Conservation (phyloP, 2,797 vertebrate genomes). For the Iguana delicatissima region DNA sequence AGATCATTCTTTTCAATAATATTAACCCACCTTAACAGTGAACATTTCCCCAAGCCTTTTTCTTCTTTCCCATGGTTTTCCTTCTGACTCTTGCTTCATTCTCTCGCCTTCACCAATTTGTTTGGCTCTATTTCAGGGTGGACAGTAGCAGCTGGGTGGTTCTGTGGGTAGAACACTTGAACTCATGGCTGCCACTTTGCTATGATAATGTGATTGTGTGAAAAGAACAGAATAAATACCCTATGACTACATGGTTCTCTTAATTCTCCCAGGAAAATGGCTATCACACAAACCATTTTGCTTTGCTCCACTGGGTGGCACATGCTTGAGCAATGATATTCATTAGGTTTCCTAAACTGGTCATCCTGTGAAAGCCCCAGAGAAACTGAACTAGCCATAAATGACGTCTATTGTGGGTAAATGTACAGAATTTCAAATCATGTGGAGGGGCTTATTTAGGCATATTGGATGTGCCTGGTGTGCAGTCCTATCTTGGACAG, state of each 20-base stretch:
- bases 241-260: neutral
- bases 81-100: constrained; percentile 11
- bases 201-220: neutral
- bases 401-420: neutral
- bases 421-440: neutral
- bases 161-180: too few species aligned
- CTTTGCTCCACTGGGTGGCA: neutral
- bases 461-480: neutral
- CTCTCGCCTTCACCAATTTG: neutral
- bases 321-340: neutral
- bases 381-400: neutral
- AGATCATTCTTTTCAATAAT: neutral
- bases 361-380: neutral
- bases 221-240: neutral
- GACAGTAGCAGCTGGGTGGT: neutral
- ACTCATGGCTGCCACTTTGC: neutral
- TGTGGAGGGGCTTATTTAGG: neutral
- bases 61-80: neutral
- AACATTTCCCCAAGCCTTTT: neutral
- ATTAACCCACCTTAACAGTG: neutral
- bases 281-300: neutral
- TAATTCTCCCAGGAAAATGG: too few species aligned
- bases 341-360: neutral
- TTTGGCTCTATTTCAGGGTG: neutral
- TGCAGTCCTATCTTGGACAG: neutral